Conservation (phyloP, 2,113 vertebrate species). For the Megaceryle torquata region DNA sequence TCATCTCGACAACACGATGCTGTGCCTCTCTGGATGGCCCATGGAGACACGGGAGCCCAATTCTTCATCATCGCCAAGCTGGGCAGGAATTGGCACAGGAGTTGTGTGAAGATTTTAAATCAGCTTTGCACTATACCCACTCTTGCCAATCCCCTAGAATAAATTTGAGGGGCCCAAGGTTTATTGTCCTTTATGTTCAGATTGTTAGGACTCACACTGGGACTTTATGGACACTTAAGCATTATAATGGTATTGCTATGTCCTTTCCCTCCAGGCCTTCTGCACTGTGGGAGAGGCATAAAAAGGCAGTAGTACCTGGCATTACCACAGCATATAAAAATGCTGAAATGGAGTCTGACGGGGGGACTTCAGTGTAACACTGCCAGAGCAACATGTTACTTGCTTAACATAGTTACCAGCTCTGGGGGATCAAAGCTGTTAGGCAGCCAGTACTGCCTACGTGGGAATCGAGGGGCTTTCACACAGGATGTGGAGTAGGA, state of each 20-base stretch:
- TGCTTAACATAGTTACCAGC: not conserved
- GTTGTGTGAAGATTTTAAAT: not conserved
- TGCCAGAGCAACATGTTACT: not conserved
- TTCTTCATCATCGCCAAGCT: not conserved
- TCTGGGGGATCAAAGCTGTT: not conserved
- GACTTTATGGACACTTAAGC: constrained; percentile 60
- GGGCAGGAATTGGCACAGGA: not conserved
- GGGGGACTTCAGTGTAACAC: not conserved
- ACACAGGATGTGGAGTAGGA: not conserved
- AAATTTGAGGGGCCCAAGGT: constrained; percentile 17
- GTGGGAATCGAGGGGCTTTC: not conserved
- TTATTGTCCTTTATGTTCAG: constrained; percentile 43
- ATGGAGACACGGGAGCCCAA: not conserved
- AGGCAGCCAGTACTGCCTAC: not conserved
- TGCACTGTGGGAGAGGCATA: constrained; percentile 8
- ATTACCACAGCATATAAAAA: not conserved
- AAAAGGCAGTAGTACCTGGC: constrained; percentile 15
- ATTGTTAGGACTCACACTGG: constrained; percentile 43
- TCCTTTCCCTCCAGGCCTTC: constrained; percentile 16
- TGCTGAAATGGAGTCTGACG: not conserved
- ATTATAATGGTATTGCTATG: constrained; percentile 23
- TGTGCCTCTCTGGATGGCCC: not conserved
- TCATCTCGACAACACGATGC: not conserved
- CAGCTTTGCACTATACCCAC: not conserved
- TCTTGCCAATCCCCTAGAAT: constrained; percentile 11